A percentile compares a stretch with the other conserved stretches of the same genome.
Evolutionary conservation across 1,140 invertebrate genomes (phyloP).

Genomic region (Leptinotarsa defecta): DNA sequence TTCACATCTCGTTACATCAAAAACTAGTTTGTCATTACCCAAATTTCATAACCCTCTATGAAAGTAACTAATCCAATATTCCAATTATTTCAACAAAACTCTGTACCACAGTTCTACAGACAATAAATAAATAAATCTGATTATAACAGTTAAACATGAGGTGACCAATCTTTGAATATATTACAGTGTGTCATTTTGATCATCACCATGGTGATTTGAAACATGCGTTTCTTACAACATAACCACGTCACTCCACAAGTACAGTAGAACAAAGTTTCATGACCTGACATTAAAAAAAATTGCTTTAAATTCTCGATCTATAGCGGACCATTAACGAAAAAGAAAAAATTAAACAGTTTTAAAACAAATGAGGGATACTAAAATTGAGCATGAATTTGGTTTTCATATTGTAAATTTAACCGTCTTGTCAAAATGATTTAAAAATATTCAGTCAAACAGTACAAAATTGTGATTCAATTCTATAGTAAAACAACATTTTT

Average conservation of each 20-base stretch:
- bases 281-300: no score
- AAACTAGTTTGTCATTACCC: slow-evolving; percentile 5
- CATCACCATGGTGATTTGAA: slow-evolving; percentile 36
- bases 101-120: slow-evolving; percentile 24
- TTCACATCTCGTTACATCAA: neutral
- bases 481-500: no score
- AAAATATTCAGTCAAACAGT: no score
- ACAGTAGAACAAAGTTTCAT: no score
- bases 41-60: slow-evolving; percentile 1
- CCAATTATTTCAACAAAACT: slow-evolving; percentile 18
- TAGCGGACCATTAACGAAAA: no score
- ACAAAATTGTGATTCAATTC: no score
- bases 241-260: neutral
- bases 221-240: slow-evolving; percentile 30
- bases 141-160: slow-evolving; percentile 29
- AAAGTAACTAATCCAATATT: neutral
- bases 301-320: no score
- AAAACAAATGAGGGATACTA: no score
- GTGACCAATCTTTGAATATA: slow-evolving; percentile 24
- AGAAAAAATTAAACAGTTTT: no score
- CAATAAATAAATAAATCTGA: slow-evolving; percentile 33
- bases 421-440: no score
- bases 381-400: no score
- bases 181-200: slow-evolving; percentile 24
- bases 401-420: no score